Base-by-base conservation (phyloP, 2,797 vertebrate species). In the Loriculus beryllinus region DNA sequence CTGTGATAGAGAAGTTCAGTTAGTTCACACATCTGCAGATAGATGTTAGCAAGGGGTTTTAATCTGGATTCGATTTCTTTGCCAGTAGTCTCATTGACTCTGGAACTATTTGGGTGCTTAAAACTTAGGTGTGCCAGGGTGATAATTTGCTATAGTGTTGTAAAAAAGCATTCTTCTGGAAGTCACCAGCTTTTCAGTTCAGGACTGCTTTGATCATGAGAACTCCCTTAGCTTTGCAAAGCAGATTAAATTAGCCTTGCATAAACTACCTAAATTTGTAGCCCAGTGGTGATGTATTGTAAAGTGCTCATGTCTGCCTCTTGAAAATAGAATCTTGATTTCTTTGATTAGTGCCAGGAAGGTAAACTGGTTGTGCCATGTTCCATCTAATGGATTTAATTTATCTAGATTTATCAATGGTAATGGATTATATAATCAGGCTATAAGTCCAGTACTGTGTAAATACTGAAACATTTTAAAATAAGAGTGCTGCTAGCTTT, bases 171-270 rank as follows among this genome's bases (percentile, higher is more conserved):
- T 62, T 86, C 40, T 78, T 14, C 45, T 67, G 43, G 10, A 64
- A 35, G 9, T 7, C 71, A 15, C 83, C 57, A 54, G 23, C 45
- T 64, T 88, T 83, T 69, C 40, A 60, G 35, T 78, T 75, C 71
- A 37, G 63, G 67, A 57, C n/a, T 84, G 47, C 84, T 76, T 71
- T 59, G 49, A 37, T 92, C 45, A 15, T 10, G 31, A 72, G 39
- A 93, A 69, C 69, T 92, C 40, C 54, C 83, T 92, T 29, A 33
- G 15, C 12, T 94, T 94, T 76, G 70, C 39, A 82, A 92, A 84
- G 85, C 42, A 56, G 87, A 70, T 83, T 75, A 75, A 79, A 82
- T 88, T 39, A 82, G 49, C 47, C 25, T 95, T 93, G 63, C 56
- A 9, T 82, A 82, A 90, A 11, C 19, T 64, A 33, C 35, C 42